Base-by-base conservation (phyloP, 1,140 invertebrate genomes). In the Myzus persicae region DNA sequence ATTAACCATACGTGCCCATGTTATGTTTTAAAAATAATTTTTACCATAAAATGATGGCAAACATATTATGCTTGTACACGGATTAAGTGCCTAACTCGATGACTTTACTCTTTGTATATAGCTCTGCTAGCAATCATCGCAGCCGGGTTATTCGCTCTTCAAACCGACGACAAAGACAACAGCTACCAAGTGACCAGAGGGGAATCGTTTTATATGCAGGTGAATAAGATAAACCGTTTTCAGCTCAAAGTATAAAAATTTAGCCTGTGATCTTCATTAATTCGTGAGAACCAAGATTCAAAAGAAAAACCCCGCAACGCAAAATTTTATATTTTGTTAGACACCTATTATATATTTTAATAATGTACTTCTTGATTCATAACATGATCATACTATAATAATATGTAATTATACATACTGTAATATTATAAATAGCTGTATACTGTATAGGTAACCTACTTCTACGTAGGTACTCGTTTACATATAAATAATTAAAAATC, bases 131-230 rank as follows among this genome's bases (percentile, higher is more conserved):
- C 97, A 18, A 97, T 98, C 93, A 96, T 97, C 42, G 97, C 97
- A 93, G 97, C 97, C 26, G 96, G 96, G 89, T 95, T 98, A 93
- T 98, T 98, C 94, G 97, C 97, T 48, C 95, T 97, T 84, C 97
- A 98, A 95, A 97, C 97, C 94, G 97, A 98, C 96, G 96, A 96
- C 94, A 96, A 96, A 95, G 96, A 96, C 94, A 96, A 96, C 94
- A 95, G 95, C 93, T 98, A 97, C 94, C 95, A 96, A 94, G 96
- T 98, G 94, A 96, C 96, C 46, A 96, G 97, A 94, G 97, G 97
- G 94, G 97, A 97, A 95, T 97, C 97, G 93, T 98, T 98, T 95
- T 98, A 98, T 95, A 96, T 98, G 95, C 97, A 98, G 96, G 97
- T 98, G 96, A 96, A 94, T 59, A 87, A 46, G 22, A 36, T 7